These are phyloP conservation scores for Boloria euphrosyne DNA, from an alignment of 2,888 invertebrate genomes.

Conservation along the genomic window DNA sequence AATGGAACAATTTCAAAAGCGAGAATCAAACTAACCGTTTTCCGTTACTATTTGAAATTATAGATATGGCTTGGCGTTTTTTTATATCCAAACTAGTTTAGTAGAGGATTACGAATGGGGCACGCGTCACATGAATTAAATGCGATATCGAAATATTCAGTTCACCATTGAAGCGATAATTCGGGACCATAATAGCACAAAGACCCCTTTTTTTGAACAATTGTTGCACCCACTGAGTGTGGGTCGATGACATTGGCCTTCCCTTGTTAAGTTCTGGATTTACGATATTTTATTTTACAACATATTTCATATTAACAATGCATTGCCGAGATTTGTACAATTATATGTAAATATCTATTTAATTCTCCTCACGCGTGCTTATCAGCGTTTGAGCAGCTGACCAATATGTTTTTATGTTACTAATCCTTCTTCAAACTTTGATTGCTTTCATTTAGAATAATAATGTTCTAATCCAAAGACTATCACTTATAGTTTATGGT, in stretches of 20 bases:
- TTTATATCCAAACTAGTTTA: conserved; percentile 35
- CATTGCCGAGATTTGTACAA: conserved; percentile 60
- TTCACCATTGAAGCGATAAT: conserved; percentile 70
- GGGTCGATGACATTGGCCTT: conserved; percentile 79
- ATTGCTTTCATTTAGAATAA: neutral
- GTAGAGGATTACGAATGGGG: conserved; percentile 28
- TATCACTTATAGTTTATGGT: neutral
- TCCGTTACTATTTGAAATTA: conserved; percentile 21
- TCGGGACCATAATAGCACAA: conserved; percentile 67
- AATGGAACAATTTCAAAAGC: neutral
- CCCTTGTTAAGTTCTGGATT: conserved; percentile 69
- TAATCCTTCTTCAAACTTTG: too few relatives aligned
- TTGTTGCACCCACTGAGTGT: conserved; percentile 72
- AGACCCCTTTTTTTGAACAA: conserved; percentile 72
- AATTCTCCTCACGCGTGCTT: conserved; percentile 50
- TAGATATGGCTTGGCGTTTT: conserved; percentile 12
- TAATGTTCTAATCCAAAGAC: too few relatives aligned
- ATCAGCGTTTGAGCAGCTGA: conserved; percentile 25
- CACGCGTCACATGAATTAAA: conserved; percentile 38
- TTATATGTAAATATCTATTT: conserved; percentile 38
- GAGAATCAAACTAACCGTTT: conserved; percentile 7
- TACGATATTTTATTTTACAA: conserved; percentile 72
- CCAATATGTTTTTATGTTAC: neutral
- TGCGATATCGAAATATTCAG: conserved; percentile 43
- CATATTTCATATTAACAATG: conserved; percentile 70